Percentiles rank a stretch among this genome's conserved stretches.
phyloP scores from a whole-genome alignment of 2,888 invertebrate species.

The Mesopsocus fuscifrons region DNA sequence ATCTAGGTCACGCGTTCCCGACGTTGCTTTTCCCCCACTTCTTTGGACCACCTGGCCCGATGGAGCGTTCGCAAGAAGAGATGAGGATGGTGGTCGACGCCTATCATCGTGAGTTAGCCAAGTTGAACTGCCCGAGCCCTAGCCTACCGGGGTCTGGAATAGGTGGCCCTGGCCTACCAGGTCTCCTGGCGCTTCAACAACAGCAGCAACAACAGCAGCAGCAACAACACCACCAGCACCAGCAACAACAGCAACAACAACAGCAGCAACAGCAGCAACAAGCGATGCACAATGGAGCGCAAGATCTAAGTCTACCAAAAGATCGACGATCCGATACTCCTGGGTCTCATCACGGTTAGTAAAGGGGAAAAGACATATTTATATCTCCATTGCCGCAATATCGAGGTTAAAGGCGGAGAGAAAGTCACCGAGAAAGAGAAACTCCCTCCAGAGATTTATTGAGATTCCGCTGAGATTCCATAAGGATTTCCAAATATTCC shows the following conservation, averaged over 20 bases:
- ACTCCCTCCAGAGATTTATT: no score
- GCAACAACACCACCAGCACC: conserved; percentile 12
- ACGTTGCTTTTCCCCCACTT: conserved; percentile 62
- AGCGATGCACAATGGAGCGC: conserved; percentile 29
- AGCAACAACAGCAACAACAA: conserved; percentile 1
- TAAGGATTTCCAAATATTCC: no score
- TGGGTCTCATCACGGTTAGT: no score
- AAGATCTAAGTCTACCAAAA: conserved; percentile 74
- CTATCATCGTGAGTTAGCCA: conserved; percentile 83
- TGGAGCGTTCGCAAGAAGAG: conserved; percentile 49
- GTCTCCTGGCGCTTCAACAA: conserved; percentile 64
- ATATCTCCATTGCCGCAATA: no score
- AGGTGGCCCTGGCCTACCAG: no score
- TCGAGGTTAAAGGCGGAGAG: no score
- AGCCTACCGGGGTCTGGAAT: conserved; percentile 30
- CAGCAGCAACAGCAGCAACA: neutral
- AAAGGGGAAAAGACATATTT: no score
- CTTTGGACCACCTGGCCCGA: conserved; percentile 39
- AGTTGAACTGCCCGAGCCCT: conserved; percentile 40
- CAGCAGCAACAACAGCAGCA: conserved; percentile 33
- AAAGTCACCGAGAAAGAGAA: no score
- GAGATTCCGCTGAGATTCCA: no score
- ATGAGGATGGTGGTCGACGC: conserved; percentile 78
- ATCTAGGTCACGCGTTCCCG: conserved; percentile 22
- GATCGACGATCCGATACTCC: conserved; percentile 25